phyloP scores from a whole-genome alignment of 1,140 invertebrate genomes.

The Lasioglossum albipes region DNA sequence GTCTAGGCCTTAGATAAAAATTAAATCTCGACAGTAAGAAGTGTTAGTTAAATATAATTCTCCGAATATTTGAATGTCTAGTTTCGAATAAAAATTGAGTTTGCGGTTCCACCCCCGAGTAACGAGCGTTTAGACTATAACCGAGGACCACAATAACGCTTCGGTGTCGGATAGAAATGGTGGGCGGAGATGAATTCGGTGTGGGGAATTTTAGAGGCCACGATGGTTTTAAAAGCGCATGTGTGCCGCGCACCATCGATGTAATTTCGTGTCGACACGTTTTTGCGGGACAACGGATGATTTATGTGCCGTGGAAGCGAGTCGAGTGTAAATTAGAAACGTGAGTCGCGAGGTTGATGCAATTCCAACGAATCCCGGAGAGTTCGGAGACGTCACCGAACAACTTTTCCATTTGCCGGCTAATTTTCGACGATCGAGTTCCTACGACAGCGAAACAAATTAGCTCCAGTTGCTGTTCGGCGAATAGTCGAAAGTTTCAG shows the following conservation, averaged over 20 bases:
- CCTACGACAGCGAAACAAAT: not conserved
- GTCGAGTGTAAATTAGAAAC: constrained; percentile 27
- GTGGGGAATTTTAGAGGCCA: no score
- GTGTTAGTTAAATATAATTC: no score
- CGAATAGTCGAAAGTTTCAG: not conserved
- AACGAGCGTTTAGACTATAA: no score
- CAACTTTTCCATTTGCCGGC: not conserved
- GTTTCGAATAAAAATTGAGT: no score
- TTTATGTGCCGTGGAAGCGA: not conserved
- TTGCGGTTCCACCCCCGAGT: no score
- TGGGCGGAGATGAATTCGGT: no score
- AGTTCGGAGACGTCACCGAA: not conserved
- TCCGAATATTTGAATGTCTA: no score
- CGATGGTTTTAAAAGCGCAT: not conserved
- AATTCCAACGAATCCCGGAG: not conserved
- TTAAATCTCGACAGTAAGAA: no score
- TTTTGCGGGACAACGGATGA: not conserved
- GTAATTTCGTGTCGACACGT: constrained; percentile 17
- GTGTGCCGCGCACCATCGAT: not conserved
- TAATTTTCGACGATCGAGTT: not conserved
- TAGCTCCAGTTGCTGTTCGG: not conserved
- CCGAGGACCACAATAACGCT: no score
- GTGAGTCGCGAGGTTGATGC: not conserved
- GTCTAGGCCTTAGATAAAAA: no score
- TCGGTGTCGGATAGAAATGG: no score